Evolutionary conservation across 92 coral and sea anemone species (phyloP).

Genomic region (Porites cylindrica): DNA sequence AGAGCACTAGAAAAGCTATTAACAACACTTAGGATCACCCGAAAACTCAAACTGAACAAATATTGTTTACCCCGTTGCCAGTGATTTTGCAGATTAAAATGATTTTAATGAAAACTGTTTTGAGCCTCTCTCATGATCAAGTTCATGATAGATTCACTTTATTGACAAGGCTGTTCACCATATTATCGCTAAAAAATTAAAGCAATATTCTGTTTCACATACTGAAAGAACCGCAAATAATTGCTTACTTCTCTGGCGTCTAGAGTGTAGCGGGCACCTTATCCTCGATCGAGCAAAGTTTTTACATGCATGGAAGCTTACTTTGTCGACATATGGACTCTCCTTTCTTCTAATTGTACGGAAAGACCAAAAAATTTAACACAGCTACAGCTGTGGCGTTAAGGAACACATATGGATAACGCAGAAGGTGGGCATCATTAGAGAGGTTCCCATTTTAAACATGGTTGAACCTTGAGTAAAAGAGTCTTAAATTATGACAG

Average conservation of each 20-base stretch:
- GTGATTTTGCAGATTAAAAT: neutral
- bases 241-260: neutral
- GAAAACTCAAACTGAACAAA: slow-evolving; percentile 16
- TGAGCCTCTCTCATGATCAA: neutral
- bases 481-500: neutral
- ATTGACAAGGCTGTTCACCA: neutral
- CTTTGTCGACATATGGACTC: neutral
- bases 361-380: neutral
- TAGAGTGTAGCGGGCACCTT: neutral
- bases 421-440: neutral
- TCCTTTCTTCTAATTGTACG: too few relatives aligned
- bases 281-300: neutral
- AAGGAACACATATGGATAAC: neutral
- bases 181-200: neutral
- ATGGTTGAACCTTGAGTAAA: neutral
- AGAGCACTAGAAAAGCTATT: slow-evolving; percentile 18
- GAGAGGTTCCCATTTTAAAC: neutral
- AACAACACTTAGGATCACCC: slow-evolving; percentile 17
- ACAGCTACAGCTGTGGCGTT: neutral
- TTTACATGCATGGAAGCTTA: neutral
- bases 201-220: neutral
- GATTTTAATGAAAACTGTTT: neutral
- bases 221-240: neutral
- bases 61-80: neutral
- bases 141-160: neutral